A percentile compares a stretch with the other conserved stretches of the same genome.
Conservation (phyloP, 2,113 vertebrate genomes). For the Leptobrachium ailaonicum region DNA sequence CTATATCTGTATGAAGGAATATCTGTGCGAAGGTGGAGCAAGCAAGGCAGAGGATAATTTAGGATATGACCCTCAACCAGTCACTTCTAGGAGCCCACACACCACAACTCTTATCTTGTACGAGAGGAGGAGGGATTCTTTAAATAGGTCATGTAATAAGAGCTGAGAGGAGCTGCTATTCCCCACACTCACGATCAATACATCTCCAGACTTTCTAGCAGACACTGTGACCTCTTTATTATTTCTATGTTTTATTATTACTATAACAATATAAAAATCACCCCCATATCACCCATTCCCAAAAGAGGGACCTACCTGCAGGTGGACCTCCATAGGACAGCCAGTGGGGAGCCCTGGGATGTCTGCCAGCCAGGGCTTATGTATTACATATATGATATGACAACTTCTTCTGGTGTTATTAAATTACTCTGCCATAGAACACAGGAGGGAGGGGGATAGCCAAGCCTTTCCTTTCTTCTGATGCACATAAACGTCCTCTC, state of each 20-base stretch:
- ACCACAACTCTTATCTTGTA: background rate
- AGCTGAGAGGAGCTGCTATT: slow-evolving; percentile 13
- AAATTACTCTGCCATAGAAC: background rate
- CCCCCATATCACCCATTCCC: background rate
- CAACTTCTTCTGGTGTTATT: slow-evolving; percentile 20
- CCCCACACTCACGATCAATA: slow-evolving; percentile 2
- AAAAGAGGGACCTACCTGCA: slow-evolving; percentile 65
- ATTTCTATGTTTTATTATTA: no score
- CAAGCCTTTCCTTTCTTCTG: slow-evolving; percentile 2
- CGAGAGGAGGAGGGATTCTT: background rate
- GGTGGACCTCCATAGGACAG: slow-evolving; percentile 66
- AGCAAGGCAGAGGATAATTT: no score
- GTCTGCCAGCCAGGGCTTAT: background rate
- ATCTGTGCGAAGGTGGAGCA: no score
- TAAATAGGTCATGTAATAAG: slow-evolving; percentile 36
- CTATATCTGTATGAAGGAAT: no score
- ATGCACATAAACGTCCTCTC: slow-evolving; percentile 16
- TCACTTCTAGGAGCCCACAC: background rate
- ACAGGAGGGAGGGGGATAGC: background rate
- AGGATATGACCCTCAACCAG: background rate
- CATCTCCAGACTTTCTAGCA: slow-evolving; percentile 2
- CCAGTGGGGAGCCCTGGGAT: slow-evolving; percentile 3
- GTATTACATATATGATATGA: slow-evolving; percentile 5
- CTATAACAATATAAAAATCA: background rate
- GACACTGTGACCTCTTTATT: slow-evolving; percentile 5